Percentiles rank a stretch among this genome's conserved stretches.
phyloP scores from a whole-genome alignment of 2,113 vertebrate species.

The Pogona vitticeps region DNA sequence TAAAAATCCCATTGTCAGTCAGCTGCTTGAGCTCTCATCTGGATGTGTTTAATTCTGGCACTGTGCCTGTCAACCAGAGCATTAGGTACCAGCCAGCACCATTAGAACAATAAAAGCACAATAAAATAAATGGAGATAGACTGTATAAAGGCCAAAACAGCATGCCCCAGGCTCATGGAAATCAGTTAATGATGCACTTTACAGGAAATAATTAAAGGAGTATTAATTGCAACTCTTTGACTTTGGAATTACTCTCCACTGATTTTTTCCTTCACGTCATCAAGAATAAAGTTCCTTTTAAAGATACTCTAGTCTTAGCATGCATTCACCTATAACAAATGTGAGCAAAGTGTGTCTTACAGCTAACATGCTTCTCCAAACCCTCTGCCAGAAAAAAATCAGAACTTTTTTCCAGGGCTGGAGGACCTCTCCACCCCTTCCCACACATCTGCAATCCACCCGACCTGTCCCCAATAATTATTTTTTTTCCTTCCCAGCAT shows the following conservation, averaged over 20 bases:
- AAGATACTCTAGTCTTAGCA: neutral
- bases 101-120: slow-evolving; percentile 19
- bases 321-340: neutral
- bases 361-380: no score
- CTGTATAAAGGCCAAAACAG: neutral
- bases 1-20: neutral
- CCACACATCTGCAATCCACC: no score
- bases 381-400: no score
- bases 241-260: neutral
- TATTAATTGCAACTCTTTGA: neutral
- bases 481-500: no score
- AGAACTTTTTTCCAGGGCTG: no score
- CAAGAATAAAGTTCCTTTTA: neutral
- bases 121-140: slow-evolving; percentile 18
- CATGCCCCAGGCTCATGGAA: neutral
- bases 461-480: no score
- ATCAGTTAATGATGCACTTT: neutral
- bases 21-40: neutral
- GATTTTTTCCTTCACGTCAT: neutral
- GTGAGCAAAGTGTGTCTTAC: no score
- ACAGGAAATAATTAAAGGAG: slow-evolving; percentile 11
- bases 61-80: neutral
- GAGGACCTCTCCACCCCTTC: no score
- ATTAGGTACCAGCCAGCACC: neutral
- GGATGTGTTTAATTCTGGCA: neutral